Evolutionary conservation across 1,140 invertebrate species (phyloP).

Genomic region (Diachasmimorpha longicaudata): DNA sequence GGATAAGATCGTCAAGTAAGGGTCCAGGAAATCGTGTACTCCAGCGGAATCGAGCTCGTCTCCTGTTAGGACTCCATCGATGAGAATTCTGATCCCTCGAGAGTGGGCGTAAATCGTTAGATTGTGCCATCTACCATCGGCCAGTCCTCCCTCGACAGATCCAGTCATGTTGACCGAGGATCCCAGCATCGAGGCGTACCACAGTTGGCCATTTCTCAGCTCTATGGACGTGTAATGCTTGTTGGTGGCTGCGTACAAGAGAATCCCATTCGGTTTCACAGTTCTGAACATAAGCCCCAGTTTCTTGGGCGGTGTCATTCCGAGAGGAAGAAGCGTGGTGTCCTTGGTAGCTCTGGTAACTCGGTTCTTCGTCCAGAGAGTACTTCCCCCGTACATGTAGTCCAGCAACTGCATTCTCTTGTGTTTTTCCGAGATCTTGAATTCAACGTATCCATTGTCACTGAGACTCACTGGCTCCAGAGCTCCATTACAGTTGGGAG

Average conservation of each 20-base stretch:
- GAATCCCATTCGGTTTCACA: slow-evolving; percentile 73
- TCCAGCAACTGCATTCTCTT: slow-evolving; percentile 83
- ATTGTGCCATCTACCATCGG: slow-evolving; percentile 88
- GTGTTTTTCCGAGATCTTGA: slow-evolving; percentile 83
- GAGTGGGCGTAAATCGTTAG: slow-evolving; percentile 74
- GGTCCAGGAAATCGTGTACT: slow-evolving; percentile 90
- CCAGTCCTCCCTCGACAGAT: slow-evolving; percentile 63
- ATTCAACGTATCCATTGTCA: slow-evolving; percentile 79
- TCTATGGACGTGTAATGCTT: slow-evolving; percentile 87
- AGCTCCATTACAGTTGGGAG: slow-evolving; percentile 79
- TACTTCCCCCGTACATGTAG: slow-evolving; percentile 75
- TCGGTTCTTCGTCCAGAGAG: slow-evolving; percentile 68
- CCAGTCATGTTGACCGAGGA: slow-evolving; percentile 83
- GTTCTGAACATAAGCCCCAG: slow-evolving; percentile 86
- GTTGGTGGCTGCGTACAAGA: slow-evolving; percentile 84
- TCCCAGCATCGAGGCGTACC: slow-evolving; percentile 78
- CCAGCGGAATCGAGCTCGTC: slow-evolving; percentile 84
- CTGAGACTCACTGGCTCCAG: slow-evolving; percentile 80
- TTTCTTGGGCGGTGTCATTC: slow-evolving; percentile 68
- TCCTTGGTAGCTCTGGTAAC: slow-evolving; percentile 43
- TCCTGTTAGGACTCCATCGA: slow-evolving; percentile 75
- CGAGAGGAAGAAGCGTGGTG: slow-evolving; percentile 33
- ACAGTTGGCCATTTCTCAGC: slow-evolving; percentile 70
- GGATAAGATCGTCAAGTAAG: slow-evolving; percentile 80
- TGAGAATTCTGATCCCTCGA: slow-evolving; percentile 72